phyloP scores from a whole-genome alignment of 1,140 invertebrate species.

The Babylonia areolata region DNA sequence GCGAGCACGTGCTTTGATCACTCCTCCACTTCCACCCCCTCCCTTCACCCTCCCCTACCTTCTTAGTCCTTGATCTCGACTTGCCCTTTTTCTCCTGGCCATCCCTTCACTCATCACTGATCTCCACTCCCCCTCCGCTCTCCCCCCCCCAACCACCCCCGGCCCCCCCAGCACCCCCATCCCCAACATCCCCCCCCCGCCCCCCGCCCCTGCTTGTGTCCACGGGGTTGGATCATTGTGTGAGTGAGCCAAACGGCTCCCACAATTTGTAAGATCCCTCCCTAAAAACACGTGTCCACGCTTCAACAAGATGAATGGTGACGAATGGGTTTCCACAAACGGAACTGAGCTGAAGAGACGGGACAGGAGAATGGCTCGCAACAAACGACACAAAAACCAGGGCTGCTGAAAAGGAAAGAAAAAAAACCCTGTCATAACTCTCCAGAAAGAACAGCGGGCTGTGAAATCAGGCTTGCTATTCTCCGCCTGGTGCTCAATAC shows the following conservation, averaged over 20 bases:
- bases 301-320: background rate
- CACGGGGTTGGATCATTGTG: background rate
- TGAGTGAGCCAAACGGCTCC: background rate
- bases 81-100: background rate
- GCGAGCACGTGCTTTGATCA: constrained; percentile 2
- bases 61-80: background rate
- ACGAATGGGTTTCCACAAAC: background rate
- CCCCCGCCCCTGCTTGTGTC: no score
- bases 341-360: no score
- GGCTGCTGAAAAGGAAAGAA: no score
- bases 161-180: no score
- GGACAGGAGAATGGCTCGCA: background rate
- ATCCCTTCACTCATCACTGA: background rate
- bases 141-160: no score
- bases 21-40: no score
- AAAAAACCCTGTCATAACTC: background rate
- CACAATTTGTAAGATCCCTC: background rate
- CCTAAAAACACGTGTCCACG: background rate
- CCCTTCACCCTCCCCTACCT: background rate
- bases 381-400: background rate
- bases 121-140: background rate
- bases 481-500: background rate
- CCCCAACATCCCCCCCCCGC: no score
- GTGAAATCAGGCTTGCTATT: background rate
- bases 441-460: background rate